A percentile compares a stretch with the other conserved stretches of the same genome.
Conservation (phyloP, 2,113 vertebrate species). For the Notechis scutatus region DNA sequence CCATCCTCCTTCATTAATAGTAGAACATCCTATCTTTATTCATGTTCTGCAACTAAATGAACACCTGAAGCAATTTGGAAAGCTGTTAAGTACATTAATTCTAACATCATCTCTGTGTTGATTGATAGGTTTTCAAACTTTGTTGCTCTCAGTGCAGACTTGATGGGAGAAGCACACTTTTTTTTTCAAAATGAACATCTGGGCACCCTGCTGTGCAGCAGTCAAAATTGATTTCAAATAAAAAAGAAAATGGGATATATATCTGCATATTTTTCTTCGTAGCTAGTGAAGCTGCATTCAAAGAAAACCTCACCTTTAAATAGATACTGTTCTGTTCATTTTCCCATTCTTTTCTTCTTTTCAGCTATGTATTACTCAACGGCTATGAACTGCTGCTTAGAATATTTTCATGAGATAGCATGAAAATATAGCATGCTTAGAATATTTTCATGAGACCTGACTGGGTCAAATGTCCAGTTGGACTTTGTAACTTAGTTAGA, state of each 20-base stretch:
- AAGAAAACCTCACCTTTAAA: background rate
- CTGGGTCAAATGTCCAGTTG: background rate
- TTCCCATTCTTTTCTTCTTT: background rate
- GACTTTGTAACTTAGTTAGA: background rate
- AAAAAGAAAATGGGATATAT: background rate
- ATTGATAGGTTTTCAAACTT: conserved; percentile 45
- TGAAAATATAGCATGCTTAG: background rate
- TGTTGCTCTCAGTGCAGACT: background rate
- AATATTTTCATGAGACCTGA: background rate
- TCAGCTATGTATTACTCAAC: background rate
- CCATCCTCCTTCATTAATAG: background rate
- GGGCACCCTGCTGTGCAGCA: background rate
- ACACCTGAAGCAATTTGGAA: background rate
- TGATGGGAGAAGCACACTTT: conserved; percentile 33
- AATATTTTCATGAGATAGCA: background rate
- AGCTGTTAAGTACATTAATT: background rate
- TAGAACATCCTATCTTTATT: conserved; percentile 16
- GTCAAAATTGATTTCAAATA: background rate
- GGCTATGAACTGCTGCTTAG: background rate
- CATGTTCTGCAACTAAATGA: conserved; percentile 4
- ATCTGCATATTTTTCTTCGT: background rate
- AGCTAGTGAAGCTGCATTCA: background rate
- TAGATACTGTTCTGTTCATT: background rate
- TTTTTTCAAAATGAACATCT: background rate
- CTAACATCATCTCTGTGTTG: background rate